Conservation (phyloP, 2,113 vertebrate genomes). For the Anser cygnoides region DNA sequence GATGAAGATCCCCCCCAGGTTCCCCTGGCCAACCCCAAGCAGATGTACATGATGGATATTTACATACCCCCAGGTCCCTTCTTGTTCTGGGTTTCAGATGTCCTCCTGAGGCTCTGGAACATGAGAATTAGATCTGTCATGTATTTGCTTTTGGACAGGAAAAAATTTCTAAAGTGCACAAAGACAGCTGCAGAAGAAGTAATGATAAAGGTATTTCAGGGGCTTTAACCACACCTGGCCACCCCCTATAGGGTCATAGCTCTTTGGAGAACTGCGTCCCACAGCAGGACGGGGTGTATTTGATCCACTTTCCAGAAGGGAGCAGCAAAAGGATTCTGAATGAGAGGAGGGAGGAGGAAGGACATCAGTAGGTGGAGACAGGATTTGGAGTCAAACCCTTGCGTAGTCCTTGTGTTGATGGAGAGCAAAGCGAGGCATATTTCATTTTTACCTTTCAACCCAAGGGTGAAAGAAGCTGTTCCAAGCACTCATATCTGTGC, state of each 20-base stretch:
- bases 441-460: background rate
- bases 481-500: background rate
- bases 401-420: background rate
- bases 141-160: background rate
- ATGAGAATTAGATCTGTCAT: background rate
- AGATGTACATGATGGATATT: background rate
- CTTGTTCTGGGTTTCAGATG: background rate
- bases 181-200: background rate
- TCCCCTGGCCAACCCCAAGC: background rate
- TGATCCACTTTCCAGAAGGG: conserved; percentile 42
- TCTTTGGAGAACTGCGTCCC: background rate
- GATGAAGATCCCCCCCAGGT: background rate
- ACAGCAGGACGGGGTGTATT: background rate
- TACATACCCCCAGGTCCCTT: background rate
- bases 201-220: background rate
- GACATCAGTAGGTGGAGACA: background rate
- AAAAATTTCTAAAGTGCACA: background rate
- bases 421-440: background rate
- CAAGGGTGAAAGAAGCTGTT: background rate
- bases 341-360: background rate
- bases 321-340: conserved; percentile 45
- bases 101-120: background rate
- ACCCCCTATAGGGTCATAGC: background rate
- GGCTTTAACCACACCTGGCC: background rate
- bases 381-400: background rate